These are phyloP conservation scores for Daboia siamensis DNA, from an alignment of 2,113 vertebrate genomes.

Conservation along the genomic window DNA sequence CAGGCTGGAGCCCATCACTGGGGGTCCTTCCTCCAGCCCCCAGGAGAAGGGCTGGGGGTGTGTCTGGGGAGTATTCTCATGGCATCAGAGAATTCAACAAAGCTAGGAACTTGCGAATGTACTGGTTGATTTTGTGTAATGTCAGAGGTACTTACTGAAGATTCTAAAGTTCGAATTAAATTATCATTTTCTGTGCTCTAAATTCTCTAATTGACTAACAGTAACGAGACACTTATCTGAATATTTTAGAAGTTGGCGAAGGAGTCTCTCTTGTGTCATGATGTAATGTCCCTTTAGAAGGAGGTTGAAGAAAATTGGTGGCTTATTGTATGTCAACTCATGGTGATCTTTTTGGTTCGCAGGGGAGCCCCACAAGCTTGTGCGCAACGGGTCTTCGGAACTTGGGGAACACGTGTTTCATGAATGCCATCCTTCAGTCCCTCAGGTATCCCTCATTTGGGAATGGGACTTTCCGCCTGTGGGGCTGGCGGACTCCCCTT, in stretches of 20 bases:
- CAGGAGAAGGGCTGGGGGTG: neutral
- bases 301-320: neutral
- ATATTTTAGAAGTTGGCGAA: no score
- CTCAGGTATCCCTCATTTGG: slow-evolving; percentile 80
- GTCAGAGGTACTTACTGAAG: neutral
- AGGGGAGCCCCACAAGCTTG: slow-evolving; percentile 81
- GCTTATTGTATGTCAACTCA: neutral
- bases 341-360: slow-evolving; percentile 14
- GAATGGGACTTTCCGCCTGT: neutral
- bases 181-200: neutral
- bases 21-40: neutral
- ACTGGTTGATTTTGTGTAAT: neutral
- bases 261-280: neutral
- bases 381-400: slow-evolving; percentile 93
- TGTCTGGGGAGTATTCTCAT: neutral
- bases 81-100: neutral
- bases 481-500: neutral
- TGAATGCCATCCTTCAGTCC: slow-evolving; percentile 98
- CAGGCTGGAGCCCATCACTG: neutral
- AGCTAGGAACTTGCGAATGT: neutral
- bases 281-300: neutral
- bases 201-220: no score
- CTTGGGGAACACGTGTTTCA: slow-evolving; percentile 96
- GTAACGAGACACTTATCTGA: neutral
- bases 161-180: no score